Base-by-base conservation (phyloP, 2,113 vertebrate species). In the Nipponia nippon region DNA sequence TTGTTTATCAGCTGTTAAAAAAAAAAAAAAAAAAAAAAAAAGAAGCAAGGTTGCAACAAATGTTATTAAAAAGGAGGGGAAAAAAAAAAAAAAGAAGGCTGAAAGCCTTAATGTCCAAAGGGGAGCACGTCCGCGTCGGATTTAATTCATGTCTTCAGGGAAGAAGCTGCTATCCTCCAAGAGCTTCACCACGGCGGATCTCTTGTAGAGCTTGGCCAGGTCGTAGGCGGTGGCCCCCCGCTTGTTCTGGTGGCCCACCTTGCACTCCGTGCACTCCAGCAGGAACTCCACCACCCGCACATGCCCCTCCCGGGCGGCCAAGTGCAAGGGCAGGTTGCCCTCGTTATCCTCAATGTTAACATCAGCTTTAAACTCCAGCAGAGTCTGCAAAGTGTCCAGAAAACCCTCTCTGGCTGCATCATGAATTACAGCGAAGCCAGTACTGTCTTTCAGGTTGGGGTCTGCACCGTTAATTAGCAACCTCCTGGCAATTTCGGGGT, bases 341-440 rank as follows among this genome's bases (percentile, higher is more conserved):
- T 97, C 94, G 20, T 89, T 65, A 81, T 99, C 99, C 89, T 97
- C 95, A 3, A 99, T 70, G 97, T 99, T 99, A 52, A 98, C 98
- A 75, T 99, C 98, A 26, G 99, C 99, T 29, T 98, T 91, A 86
- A 98, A 97, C 53, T 98, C 97, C 95, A 99, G 90, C 87, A 99
- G 98, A 95, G 98, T 98, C 98, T 98, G 98, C 98, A 99, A 97
- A 58, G 98, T 98, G 89, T 99, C 99, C 95, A 97, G 93, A 95
- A 98, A 99, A 4, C 99, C 99, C 38, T 99, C 99, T 52, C 99
- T 98, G 87, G 99, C 99, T 10, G 98, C 99, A 86, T 99, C 99
- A 82, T 99, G 99, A 34, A 97, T 97, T 38, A 99, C 97, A 7
- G 99, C 99, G 93, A 99, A 98, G 49, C 98, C 97, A 11, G 97